These are phyloP conservation scores for Numenius phaeopus DNA, from an alignment of 2,797 vertebrate genomes.

Conservation along the genomic window DNA sequence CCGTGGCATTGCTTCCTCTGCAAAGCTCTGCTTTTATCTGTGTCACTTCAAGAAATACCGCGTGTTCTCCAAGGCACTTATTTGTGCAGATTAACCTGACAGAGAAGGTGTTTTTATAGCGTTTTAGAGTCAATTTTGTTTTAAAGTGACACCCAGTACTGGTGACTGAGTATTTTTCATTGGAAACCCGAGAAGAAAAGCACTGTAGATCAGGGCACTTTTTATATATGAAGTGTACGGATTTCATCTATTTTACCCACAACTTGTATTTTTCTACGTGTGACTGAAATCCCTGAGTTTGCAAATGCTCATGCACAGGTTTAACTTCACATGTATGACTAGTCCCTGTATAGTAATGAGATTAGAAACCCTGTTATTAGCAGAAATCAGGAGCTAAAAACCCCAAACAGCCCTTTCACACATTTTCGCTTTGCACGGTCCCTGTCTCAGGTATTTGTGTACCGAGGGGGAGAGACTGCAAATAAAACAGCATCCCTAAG, in stretches of 20 bases:
- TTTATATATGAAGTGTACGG: neutral
- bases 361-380: neutral
- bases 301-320: neutral
- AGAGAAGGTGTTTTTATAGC: neutral
- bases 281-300: neutral
- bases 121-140: neutral
- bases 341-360: neutral
- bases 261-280: neutral
- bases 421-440: neutral
- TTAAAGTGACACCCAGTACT: neutral
- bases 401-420: neutral
- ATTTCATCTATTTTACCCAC: neutral
- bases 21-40: neutral
- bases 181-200: neutral
- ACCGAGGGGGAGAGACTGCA: neutral
- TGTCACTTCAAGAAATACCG: neutral
- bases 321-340: neutral
- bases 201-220: neutral
- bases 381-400: neutral
- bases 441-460: neutral
- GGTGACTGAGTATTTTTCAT: neutral
- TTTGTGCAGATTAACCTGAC: neutral
- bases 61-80: neutral
- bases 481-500: constrained; percentile 5
- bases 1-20: rapidly evolving